Percentiles rank a stretch among this genome's conserved stretches.
phyloP scores from a whole-genome alignment of 2,797 vertebrate genomes.

The Molossus alvarezi region DNA sequence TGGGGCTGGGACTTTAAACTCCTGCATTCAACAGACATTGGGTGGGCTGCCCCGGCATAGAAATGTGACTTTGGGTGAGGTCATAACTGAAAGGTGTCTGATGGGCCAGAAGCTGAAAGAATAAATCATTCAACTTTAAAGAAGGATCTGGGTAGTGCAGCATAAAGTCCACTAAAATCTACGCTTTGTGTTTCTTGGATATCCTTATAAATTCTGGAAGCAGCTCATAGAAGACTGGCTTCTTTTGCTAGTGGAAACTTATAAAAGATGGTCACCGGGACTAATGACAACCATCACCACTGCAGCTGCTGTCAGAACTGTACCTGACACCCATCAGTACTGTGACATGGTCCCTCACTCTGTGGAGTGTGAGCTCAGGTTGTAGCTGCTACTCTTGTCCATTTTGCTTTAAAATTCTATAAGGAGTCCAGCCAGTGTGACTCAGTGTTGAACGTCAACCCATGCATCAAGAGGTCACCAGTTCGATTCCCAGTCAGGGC shows the following conservation, averaged over 20 bases:
- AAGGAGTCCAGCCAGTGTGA: too few relatives aligned
- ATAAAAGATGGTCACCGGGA: background rate
- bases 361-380: background rate
- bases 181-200: background rate
- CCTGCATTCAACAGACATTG: background rate
- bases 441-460: too few relatives aligned
- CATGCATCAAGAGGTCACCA: too few relatives aligned
- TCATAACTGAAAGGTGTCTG: background rate
- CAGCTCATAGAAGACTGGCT: background rate
- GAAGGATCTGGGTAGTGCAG: background rate
- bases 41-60: background rate
- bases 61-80: background rate
- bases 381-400: background rate
- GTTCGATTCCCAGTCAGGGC: too few relatives aligned
- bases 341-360: background rate
- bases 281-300: background rate
- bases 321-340: background rate
- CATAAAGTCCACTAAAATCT: background rate
- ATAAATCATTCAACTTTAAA: background rate
- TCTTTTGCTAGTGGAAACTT: background rate
- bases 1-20: rapidly evolving
- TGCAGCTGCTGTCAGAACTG: background rate
- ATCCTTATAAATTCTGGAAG: background rate
- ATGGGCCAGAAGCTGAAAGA: background rate
- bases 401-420: background rate